Evolutionary conservation across 2,113 vertebrate species (phyloP).

Genomic region (Irena cyanogastra): DNA sequence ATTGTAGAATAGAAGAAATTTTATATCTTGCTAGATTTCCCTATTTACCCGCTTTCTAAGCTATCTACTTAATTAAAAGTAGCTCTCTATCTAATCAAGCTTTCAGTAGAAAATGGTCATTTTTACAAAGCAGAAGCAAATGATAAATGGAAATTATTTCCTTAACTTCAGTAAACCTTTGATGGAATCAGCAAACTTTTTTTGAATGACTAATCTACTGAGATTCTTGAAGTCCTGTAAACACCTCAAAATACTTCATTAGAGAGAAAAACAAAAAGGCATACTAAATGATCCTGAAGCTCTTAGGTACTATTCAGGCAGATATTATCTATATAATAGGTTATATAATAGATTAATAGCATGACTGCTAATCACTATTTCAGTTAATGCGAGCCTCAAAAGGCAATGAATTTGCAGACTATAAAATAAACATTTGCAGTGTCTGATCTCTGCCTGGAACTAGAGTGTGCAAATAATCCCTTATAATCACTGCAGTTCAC

Average conservation of each 20-base stretch:
- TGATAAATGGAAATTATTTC: neutral
- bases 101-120: neutral
- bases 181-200: neutral
- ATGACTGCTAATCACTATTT: constrained; percentile 1
- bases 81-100: neutral
- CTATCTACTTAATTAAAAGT: neutral
- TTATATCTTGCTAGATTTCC: neutral
- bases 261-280: neutral
- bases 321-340: neutral
- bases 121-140: neutral
- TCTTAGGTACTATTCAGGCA: neutral
- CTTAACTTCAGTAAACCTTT: neutral
- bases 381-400: constrained; percentile 29
- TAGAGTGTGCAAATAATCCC: constrained; percentile 9
- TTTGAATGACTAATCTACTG: neutral
- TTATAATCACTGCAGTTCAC: constrained; percentile 26
- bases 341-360: constrained; percentile 18
- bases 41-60: neutral
- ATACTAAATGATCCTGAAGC: neutral
- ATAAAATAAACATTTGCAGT: constrained; percentile 31
- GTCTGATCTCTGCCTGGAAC: constrained; percentile 1
- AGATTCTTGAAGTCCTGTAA: neutral
- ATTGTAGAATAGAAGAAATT: neutral
- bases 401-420: constrained; percentile 21
- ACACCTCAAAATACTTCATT: neutral